phyloP scores from a whole-genome alignment of 2,888 invertebrate species.

The Drosophila mimetica region DNA sequence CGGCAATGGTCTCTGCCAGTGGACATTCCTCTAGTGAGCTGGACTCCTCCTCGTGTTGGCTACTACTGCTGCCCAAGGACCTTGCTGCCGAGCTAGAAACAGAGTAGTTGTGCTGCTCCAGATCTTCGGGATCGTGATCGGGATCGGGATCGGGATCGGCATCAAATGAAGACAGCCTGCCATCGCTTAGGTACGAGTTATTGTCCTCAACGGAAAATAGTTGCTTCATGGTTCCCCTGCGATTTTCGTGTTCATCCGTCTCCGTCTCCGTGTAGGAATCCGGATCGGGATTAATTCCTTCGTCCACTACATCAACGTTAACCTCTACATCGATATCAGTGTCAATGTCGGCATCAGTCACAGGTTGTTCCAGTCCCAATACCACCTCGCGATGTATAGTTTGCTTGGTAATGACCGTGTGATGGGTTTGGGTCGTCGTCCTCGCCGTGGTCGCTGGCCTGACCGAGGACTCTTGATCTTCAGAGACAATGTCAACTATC shows the following conservation, averaged over 20 bases:
- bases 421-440: slow-evolving; percentile 57
- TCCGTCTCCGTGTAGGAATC: slow-evolving; percentile 62
- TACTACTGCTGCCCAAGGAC: slow-evolving; percentile 52
- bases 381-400: slow-evolving; percentile 66
- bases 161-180: slow-evolving; percentile 51
- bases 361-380: slow-evolving; percentile 34
- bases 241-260: slow-evolving; percentile 66
- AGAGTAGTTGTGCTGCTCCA: slow-evolving; percentile 46
- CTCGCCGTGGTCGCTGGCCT: slow-evolving; percentile 25
- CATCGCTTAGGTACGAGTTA: slow-evolving; percentile 57
- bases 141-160: slow-evolving; percentile 26
- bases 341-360: slow-evolving; percentile 40
- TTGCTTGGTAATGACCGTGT: slow-evolving; percentile 69
- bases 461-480: slow-evolving; percentile 39
- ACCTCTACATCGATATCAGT: slow-evolving; percentile 87
- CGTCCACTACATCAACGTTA: slow-evolving; percentile 85
- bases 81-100: slow-evolving; percentile 27
- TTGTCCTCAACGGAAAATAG: slow-evolving; percentile 42
- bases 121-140: slow-evolving; percentile 46
- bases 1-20: neutral
- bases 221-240: slow-evolving; percentile 14
- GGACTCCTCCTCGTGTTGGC: slow-evolving; percentile 62
- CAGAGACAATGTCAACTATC: slow-evolving; percentile 55
- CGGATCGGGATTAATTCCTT: slow-evolving; percentile 16
- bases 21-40: slow-evolving; percentile 68